These are phyloP conservation scores for Acipenser transmontanus DNA, from an alignment of 2,797 vertebrate genomes.

Conservation along the genomic window DNA sequence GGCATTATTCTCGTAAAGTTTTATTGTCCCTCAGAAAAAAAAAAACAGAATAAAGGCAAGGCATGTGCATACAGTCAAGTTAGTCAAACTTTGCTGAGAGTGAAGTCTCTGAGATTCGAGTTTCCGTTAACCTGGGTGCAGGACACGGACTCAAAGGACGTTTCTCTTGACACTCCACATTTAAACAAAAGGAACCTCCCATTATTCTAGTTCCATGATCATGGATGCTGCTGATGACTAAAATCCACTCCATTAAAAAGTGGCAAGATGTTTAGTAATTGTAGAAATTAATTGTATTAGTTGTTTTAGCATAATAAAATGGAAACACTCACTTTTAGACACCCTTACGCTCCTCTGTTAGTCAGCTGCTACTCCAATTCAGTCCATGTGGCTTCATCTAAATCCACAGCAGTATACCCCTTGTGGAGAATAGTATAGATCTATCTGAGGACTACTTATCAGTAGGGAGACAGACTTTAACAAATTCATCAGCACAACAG, in stretches of 20 bases:
- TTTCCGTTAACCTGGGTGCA: slow-evolving; percentile 61
- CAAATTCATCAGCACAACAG: slow-evolving; percentile 34
- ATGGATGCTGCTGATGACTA: not conserved
- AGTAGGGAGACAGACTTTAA: slow-evolving; percentile 19
- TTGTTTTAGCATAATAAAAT: too few species aligned
- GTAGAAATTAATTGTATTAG: too few species aligned
- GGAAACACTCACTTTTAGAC: too few species aligned
- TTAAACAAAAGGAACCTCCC: slow-evolving; percentile 21
- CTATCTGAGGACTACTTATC: too few species aligned
- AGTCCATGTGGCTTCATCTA: too few species aligned
- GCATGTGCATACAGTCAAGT: not conserved
- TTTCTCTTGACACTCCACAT: slow-evolving; percentile 38
- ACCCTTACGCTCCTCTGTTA: too few species aligned
- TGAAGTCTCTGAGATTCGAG: slow-evolving; percentile 30
- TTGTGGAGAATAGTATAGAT: too few species aligned
- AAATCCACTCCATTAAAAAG: not conserved
- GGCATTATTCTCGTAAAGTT: not conserved
- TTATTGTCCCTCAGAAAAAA: slow-evolving; percentile 3
- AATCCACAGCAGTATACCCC: too few species aligned
- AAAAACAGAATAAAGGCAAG: slow-evolving; percentile 17
- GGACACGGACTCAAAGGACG: slow-evolving; percentile 51
- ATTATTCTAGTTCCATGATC: not conserved
- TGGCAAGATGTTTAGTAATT: not conserved
- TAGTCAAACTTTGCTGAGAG: not conserved
- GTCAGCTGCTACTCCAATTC: too few species aligned